Conservation (phyloP, 2,888 invertebrate genomes). For the Timandra comae region DNA sequence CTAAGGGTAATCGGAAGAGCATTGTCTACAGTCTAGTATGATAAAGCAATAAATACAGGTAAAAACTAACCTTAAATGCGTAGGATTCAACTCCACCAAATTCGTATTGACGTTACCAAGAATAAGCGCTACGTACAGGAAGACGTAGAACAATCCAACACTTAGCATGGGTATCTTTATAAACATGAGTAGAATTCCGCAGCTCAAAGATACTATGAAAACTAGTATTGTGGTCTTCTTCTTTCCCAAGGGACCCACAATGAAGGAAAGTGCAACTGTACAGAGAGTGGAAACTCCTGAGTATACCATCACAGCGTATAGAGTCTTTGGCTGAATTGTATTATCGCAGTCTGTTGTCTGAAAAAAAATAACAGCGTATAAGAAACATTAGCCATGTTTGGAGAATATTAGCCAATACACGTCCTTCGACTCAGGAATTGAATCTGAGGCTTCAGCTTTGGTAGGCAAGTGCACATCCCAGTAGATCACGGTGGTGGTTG, state of each 20-base stretch:
- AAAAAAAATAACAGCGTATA: no score
- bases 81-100: conserved; percentile 59
- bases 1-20: no score
- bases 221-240: conserved; percentile 41
- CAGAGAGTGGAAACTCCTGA: conserved; percentile 38
- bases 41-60: no score
- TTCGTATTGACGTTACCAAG: conserved; percentile 57
- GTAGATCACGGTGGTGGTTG: no score
- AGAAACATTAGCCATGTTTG: no score
- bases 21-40: no score
- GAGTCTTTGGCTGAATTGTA: conserved; percentile 40
- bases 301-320: conserved; percentile 56
- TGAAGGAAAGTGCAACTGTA: conserved; percentile 44
- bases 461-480: no score
- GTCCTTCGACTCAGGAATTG: no score
- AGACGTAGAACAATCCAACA: conserved; percentile 48
- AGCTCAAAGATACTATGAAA: conserved; percentile 32
- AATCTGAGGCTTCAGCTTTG: no score
- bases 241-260: conserved; percentile 48
- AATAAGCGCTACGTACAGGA: conserved; percentile 50
- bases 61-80: conserved; percentile 53
- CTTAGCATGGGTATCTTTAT: conserved; percentile 46
- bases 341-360: conserved; percentile 45
- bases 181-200: conserved; percentile 43
- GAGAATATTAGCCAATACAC: no score